These are phyloP conservation scores for Sandelia bainsii DNA, from an alignment of 2,797 vertebrate genomes.

Conservation along the genomic window DNA sequence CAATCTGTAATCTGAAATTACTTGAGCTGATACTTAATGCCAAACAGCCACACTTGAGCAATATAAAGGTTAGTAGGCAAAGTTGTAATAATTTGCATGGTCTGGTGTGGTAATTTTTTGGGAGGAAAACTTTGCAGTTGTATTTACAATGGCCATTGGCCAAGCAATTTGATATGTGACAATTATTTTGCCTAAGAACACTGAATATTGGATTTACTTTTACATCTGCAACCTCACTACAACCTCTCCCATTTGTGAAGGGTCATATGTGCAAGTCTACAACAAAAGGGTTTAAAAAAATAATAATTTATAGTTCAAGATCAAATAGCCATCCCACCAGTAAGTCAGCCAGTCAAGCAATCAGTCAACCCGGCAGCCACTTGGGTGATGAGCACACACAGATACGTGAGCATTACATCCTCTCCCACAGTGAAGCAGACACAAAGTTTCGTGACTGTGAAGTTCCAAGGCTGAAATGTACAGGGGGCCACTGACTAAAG, in stretches of 20 bases:
- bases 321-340: conserved; percentile 70
- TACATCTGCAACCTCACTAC: conserved; percentile 34
- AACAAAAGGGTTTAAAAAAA: conserved; percentile 66
- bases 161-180: conserved; percentile 57
- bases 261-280: conserved; percentile 47
- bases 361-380: conserved; percentile 67
- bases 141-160: conserved; percentile 65
- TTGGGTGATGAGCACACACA: conserved; percentile 69
- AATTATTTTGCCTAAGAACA: conserved; percentile 54
- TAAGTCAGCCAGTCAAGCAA: conserved; percentile 60
- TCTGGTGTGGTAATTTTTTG: conserved; percentile 58
- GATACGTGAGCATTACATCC: conserved; percentile 76
- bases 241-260: conserved; percentile 28
- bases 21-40: conserved; percentile 51
- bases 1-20: conserved; percentile 47
- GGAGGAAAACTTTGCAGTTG: conserved; percentile 43
- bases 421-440: conserved; percentile 68
- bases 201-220: conserved; percentile 36
- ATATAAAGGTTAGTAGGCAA: conserved; percentile 64
- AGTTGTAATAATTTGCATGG: conserved; percentile 59
- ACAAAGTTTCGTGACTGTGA: conserved; percentile 74
- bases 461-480: conserved; percentile 76
- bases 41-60: conserved; percentile 51
- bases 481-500: conserved; percentile 70
- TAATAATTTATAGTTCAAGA: conserved; percentile 64